phyloP scores from a whole-genome alignment of 2,113 vertebrate species.

The Oxyura jamaicensis region DNA sequence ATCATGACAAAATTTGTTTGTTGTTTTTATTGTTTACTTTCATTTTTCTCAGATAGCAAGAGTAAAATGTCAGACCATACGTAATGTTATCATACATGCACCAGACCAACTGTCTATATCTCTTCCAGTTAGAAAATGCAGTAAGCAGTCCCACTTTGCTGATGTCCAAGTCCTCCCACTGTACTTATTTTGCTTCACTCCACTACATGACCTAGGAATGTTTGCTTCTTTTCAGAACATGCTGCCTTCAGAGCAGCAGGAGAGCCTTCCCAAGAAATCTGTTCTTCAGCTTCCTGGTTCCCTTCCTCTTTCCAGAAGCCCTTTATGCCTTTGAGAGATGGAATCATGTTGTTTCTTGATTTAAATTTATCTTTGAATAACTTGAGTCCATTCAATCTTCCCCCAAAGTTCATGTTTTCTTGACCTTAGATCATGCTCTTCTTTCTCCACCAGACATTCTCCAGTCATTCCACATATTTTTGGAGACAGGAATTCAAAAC shows the following conservation, averaged over 20 bases:
- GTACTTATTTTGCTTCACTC: not conserved
- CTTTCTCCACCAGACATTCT: not conserved
- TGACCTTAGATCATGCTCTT: not conserved
- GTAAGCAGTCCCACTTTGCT: not conserved
- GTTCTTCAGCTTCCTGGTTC: not conserved
- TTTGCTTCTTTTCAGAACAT: not conserved
- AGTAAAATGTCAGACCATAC: not conserved
- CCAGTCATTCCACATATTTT: not conserved
- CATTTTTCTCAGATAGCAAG: not conserved
- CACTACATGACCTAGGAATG: not conserved
- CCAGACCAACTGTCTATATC: fast-evolving
- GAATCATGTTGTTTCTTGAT: not conserved
- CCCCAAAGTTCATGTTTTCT: not conserved
- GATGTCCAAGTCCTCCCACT: not conserved
- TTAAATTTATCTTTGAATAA: not conserved
- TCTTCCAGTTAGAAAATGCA: not conserved
- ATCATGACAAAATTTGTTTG: not conserved
- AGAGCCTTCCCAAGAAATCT: not conserved
- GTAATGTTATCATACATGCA: not conserved
- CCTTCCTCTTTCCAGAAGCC: not conserved
- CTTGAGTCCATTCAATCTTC: not conserved
- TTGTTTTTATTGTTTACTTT: not conserved
- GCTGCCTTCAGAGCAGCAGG: not conserved
- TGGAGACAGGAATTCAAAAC: not conserved
- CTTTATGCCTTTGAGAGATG: not conserved